Base-by-base conservation (phyloP, 2,797 vertebrate genomes). In the Pseudomugil gertrudae region DNA sequence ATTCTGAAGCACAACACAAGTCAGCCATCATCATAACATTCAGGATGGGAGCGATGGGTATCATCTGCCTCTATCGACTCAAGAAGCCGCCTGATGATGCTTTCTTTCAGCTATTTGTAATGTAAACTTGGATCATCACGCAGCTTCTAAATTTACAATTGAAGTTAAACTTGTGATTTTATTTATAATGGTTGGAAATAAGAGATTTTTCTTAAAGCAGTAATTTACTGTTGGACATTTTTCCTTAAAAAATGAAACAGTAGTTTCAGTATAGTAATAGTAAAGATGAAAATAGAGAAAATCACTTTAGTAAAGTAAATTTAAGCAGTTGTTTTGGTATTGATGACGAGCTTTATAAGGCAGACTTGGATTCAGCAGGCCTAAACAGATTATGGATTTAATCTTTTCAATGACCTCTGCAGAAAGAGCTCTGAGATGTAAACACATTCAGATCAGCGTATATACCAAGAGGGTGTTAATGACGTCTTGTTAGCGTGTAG, bases 331-430 rank as follows among this genome's bases (percentile, higher is more conserved):
- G 14, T 17, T 6, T 15, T 40, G 2, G 5, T 36, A 3, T 36
- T 36, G 13, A 11, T 24, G 2, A 5, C 40, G 11, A 5, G 21
- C 21, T 48, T 10, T 21, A 5, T 11, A 48, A 48, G 21, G 21
- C 23, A 5, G 5, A 4, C 21, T 48, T 66, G 50, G 50, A 51
- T 63, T 43, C 24, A 36, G 10, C 36, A 65, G 13, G 26, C 14
- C 24, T 45, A 23, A 69, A 43, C 54, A 63, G 68, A 79, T 83
- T 65, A 77, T 36, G 15, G 17, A 7, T 68, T 54, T 75, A 74
- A 72, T 83, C 69, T 63, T 13, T 58, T 63, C 7, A 65, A 57
- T 13, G 21, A 50, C 45, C 36, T 57, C 36, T 65, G 66, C 19
- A 48, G 24, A 35, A 6, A 47, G 11, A 64, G 38, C 32, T 62